A percentile compares a stretch with the other conserved stretches of the same genome.
Evolutionary conservation across 1,140 invertebrate genomes (phyloP).

Genomic region (Trichonephila inaurata): DNA sequence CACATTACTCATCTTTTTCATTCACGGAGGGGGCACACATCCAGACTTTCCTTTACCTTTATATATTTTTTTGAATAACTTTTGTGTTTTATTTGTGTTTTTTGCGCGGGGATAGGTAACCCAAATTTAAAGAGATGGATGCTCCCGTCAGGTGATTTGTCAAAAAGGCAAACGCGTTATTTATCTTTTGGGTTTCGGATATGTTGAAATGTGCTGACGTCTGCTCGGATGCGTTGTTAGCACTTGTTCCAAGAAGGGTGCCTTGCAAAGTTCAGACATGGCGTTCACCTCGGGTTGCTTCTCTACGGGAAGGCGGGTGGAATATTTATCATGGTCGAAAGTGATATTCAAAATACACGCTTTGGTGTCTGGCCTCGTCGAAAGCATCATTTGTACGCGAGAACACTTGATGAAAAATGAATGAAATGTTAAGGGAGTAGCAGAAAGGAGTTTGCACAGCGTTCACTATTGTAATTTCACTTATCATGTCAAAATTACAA

Average conservation of each 20-base stretch:
- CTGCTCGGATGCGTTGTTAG: constrained; percentile 54
- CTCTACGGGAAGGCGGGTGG: constrained; percentile 36
- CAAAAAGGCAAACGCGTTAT: constrained; percentile 44
- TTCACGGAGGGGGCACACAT: constrained; percentile 39
- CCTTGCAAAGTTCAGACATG: background rate
- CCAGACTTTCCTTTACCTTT: background rate
- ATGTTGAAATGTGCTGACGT: constrained; percentile 63
- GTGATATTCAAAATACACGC: constrained; percentile 46
- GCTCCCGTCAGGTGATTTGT: constrained; percentile 60
- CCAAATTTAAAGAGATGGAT: constrained; percentile 51
- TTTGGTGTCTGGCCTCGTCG: background rate
- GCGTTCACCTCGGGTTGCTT: constrained; percentile 25
- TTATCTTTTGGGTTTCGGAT: constrained; percentile 33
- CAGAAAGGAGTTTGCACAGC: background rate
- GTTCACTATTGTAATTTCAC: constrained; percentile 7
- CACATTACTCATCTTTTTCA: constrained; percentile 72
- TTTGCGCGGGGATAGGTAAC: constrained; percentile 26
- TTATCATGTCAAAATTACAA: constrained; percentile 4
- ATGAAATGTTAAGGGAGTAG: constrained; percentile 4
- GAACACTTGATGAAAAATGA: constrained; percentile 12
- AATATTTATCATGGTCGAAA: constrained; percentile 46
- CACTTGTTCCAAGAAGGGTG: background rate
- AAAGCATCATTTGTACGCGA: constrained; percentile 10
- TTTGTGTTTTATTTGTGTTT: constrained; percentile 1
- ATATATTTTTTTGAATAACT: background rate